These are phyloP conservation scores for Dynastes tityus DNA, from an alignment of 2,888 invertebrate genomes.

Conservation along the genomic window DNA sequence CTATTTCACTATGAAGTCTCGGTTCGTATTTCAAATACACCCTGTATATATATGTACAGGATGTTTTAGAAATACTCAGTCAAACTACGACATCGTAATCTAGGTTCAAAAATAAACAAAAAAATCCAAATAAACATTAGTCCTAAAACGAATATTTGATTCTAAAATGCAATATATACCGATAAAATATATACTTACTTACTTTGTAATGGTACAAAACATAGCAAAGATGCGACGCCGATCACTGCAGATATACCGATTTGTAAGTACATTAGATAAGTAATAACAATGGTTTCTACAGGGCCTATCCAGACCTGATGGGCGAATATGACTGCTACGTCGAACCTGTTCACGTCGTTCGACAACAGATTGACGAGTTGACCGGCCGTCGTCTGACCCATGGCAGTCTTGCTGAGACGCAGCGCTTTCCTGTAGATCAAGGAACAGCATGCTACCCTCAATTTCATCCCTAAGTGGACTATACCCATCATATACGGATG, in stretches of 20 bases:
- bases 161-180: slow-evolving; percentile 25
- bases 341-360: slow-evolving; percentile 94
- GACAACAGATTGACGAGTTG: slow-evolving; percentile 93
- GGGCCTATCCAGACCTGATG: slow-evolving; percentile 90
- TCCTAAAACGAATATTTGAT: no score
- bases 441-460: slow-evolving; percentile 88
- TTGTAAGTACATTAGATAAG: slow-evolving; percentile 81
- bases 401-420: slow-evolving; percentile 76
- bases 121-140: slow-evolving; percentile 47
- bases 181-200: slow-evolving; percentile 56
- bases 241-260: slow-evolving; percentile 74
- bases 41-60: no score
- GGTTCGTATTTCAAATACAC: no score
- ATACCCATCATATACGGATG: slow-evolving; percentile 95
- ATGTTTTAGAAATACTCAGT: no score
- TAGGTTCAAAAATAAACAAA: no score
- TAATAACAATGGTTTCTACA: slow-evolving; percentile 83
- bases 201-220: slow-evolving; percentile 72
- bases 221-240: slow-evolving; percentile 74
- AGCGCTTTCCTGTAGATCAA: slow-evolving; percentile 85
- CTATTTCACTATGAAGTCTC: no score
- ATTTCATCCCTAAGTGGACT: slow-evolving; percentile 88
- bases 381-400: slow-evolving; percentile 83
- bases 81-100: no score
- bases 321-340: slow-evolving; percentile 84